Evolutionary conservation across 2,888 invertebrate genomes (phyloP).

Genomic region (Cantharis rufa): DNA sequence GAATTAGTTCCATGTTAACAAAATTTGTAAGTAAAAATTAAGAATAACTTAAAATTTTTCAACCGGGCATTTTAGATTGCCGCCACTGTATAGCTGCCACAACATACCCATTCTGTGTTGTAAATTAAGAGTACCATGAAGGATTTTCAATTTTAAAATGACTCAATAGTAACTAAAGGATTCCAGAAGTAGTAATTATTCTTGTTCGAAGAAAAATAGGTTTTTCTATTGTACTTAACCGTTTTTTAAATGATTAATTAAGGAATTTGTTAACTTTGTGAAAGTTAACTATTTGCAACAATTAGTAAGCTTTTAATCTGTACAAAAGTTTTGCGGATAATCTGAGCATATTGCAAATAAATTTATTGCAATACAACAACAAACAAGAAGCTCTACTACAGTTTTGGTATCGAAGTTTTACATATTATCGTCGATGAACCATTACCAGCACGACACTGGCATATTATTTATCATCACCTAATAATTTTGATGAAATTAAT

Average conservation of each 20-base stretch:
- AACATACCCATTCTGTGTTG: background rate
- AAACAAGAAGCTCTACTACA: too few relatives aligned
- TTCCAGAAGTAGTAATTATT: background rate
- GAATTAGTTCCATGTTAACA: too few relatives aligned
- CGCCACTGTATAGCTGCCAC: background rate
- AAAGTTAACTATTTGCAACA: background rate
- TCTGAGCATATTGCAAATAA: too few relatives aligned
- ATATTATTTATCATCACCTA: background rate
- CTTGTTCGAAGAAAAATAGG: background rate
- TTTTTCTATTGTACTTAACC: background rate
- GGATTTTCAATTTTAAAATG: background rate
- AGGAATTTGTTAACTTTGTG: background rate
- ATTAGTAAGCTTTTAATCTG: background rate
- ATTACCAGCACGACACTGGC: background rate
- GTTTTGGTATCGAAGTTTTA: too few relatives aligned
- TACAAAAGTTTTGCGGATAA: too few relatives aligned
- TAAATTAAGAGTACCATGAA: background rate
- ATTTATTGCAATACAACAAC: too few relatives aligned
- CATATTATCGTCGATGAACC: background rate
- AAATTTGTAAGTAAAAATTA: too few relatives aligned
- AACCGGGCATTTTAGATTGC: too few relatives aligned
- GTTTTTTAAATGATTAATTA: background rate
- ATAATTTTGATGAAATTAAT: background rate
- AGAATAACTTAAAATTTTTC: too few relatives aligned
- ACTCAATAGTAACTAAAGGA: background rate